Conservation (phyloP, 2,888 invertebrate genomes). For the Eupsilia transversa region DNA sequence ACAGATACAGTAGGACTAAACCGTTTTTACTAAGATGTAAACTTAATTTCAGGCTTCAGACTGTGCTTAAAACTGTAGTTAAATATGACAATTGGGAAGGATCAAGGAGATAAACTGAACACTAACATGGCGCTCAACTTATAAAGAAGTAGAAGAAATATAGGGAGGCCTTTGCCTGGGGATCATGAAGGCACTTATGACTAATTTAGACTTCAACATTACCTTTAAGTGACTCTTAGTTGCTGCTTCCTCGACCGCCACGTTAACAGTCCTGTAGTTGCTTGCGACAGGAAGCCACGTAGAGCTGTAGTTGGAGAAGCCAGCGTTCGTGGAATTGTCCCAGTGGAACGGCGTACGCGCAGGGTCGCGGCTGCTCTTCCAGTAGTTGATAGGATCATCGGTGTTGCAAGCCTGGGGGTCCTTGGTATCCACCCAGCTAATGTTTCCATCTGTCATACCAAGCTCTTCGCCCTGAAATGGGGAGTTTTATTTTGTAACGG, state of each 20-base stretch:
- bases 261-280: conserved; percentile 91
- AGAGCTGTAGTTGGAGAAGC: conserved; percentile 81
- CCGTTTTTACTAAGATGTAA: background rate
- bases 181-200: background rate
- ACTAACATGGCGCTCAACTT: no score
- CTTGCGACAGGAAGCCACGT: conserved; percentile 92
- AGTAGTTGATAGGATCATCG: conserved; percentile 91
- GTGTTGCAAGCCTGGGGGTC: conserved; percentile 92
- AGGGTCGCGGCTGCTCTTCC: conserved; percentile 91
- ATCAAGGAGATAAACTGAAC: no score
- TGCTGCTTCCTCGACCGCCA: conserved; percentile 84
- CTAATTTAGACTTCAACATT: conserved; percentile 14
- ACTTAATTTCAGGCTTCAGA: background rate
- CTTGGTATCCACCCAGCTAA: conserved; percentile 91
- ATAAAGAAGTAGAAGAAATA: no score
- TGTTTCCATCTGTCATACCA: conserved; percentile 93
- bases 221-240: conserved; percentile 89
- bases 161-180: no score
- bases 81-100: background rate
- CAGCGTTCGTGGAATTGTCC: conserved; percentile 88
- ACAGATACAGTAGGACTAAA: background rate
- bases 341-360: conserved; percentile 92
- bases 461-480: conserved; percentile 94
- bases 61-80: background rate
- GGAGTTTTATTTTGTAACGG: background rate